Conservation (phyloP, 2,888 invertebrate genomes). For the Chydorus sphaericus region DNA sequence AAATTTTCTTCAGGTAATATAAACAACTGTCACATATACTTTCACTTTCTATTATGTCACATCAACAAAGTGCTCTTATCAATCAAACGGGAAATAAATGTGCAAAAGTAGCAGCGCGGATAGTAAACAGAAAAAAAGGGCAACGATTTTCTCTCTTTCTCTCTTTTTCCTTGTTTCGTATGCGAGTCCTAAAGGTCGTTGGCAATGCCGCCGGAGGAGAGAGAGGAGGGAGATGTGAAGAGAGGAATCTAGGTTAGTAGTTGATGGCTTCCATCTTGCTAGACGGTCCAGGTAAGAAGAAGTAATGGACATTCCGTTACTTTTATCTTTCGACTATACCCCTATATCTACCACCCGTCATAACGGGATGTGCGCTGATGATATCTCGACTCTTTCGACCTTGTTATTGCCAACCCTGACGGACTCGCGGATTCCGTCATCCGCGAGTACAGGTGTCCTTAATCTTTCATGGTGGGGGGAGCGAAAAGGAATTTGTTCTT, state of each 20-base stretch:
- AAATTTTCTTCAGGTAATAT: neutral
- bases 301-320: too few relatives aligned
- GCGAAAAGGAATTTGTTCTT: neutral
- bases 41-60: neutral
- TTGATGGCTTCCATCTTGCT: conserved; percentile 5
- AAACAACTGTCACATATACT: neutral
- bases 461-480: too few relatives aligned
- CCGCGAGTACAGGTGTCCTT: too few relatives aligned
- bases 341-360: too few relatives aligned
- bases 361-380: too few relatives aligned
- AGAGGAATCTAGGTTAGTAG: conserved; percentile 6
- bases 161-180: too few relatives aligned
- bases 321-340: too few relatives aligned
- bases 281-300: too few relatives aligned
- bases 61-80: neutral
- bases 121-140: neutral
- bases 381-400: too few relatives aligned
- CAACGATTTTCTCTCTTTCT: neutral
- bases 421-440: too few relatives aligned
- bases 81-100: neutral
- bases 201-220: neutral
- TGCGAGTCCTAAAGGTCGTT: neutral
- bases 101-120: neutral
- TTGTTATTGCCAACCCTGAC: too few relatives aligned
- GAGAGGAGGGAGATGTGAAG: neutral